phyloP scores from a whole-genome alignment of 1,140 invertebrate genomes.

The Drosophila truncata region DNA sequence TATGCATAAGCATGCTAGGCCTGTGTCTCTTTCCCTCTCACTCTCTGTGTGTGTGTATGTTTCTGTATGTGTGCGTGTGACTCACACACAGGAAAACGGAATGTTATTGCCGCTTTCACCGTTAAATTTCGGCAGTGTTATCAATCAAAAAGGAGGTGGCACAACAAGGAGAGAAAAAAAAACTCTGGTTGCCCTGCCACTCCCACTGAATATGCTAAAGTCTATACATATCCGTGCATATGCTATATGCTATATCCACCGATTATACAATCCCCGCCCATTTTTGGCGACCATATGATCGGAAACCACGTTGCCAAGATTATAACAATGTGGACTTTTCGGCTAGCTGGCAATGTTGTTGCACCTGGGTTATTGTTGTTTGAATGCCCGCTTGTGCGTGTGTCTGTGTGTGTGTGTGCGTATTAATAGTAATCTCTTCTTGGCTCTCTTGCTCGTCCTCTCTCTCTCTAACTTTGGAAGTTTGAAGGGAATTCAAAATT shows the following conservation, averaged over 20 bases:
- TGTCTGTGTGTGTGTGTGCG: slow-evolving; percentile 1
- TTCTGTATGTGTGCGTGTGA: slow-evolving; percentile 7
- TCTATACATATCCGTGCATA: slow-evolving; percentile 11
- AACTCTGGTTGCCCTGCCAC: slow-evolving; percentile 1
- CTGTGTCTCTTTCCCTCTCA: slow-evolving; percentile 1
- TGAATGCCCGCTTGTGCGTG: slow-evolving; percentile 25
- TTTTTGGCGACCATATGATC: slow-evolving; percentile 73
- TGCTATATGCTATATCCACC: slow-evolving; percentile 17
- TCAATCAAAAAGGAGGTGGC: slow-evolving; percentile 10
- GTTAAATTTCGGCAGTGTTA: slow-evolving; percentile 21
- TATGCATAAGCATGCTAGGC: slow-evolving; percentile 14
- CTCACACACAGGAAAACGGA: slow-evolving; percentile 8
- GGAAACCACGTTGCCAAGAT: slow-evolving; percentile 78
- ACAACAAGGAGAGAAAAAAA: slow-evolving; percentile 14
- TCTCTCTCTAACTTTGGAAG: slow-evolving; percentile 13
- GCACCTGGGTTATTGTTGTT: slow-evolving; percentile 56
- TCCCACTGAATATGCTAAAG: slow-evolving; percentile 13
- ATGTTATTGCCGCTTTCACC: slow-evolving; percentile 48
- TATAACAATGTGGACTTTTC: slow-evolving; percentile 59
- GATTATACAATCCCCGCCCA: slow-evolving; percentile 56
- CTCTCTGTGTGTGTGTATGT: background rate
- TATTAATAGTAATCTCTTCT: slow-evolving; percentile 18
- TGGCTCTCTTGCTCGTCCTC: background rate
- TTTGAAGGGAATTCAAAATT: slow-evolving; percentile 31
- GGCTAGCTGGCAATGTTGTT: slow-evolving; percentile 56